phyloP scores from a whole-genome alignment of 1,140 invertebrate genomes.

The Drosophila pectinifera region DNA sequence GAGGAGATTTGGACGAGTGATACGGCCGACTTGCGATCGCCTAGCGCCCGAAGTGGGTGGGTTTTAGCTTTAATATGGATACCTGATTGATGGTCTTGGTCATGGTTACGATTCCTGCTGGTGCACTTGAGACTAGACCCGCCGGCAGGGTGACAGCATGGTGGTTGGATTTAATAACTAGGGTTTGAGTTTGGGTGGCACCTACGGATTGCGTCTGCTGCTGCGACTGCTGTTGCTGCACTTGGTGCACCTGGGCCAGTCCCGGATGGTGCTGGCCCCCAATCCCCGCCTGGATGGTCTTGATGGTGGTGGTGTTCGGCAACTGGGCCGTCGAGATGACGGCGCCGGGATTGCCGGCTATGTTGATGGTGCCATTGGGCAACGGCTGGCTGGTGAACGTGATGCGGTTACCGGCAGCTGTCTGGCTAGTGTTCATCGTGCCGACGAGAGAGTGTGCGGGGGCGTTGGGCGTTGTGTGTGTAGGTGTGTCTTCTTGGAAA shows the following conservation, averaged over 20 bases:
- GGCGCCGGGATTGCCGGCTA: slow-evolving; percentile 67
- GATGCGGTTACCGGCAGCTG: slow-evolving; percentile 83
- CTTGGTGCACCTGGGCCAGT: slow-evolving; percentile 61
- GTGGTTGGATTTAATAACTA: slow-evolving; percentile 85
- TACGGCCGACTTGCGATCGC: slow-evolving; percentile 36
- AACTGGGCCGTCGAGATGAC: slow-evolving; percentile 79
- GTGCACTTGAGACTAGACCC: slow-evolving; percentile 85
- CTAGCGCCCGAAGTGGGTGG: slow-evolving; percentile 42
- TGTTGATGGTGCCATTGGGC: slow-evolving; percentile 87
- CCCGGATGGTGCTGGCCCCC: slow-evolving; percentile 78
- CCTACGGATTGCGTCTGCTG: slow-evolving; percentile 83
- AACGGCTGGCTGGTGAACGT: slow-evolving; percentile 86
- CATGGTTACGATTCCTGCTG: slow-evolving; percentile 85
- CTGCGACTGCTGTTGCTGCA: slow-evolving; percentile 61
- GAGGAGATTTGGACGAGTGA: slow-evolving; percentile 24
- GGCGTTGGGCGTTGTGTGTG: slow-evolving; percentile 16
- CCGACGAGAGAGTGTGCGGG: slow-evolving; percentile 3
- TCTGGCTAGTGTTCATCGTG: slow-evolving; percentile 80
- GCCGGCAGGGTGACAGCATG: slow-evolving; percentile 84
- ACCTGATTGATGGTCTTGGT: slow-evolving; percentile 85
- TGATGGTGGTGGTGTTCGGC: slow-evolving; percentile 85
- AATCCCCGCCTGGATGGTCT: slow-evolving; percentile 85
- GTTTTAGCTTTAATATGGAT: slow-evolving; percentile 68
- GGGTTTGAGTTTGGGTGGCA: slow-evolving; percentile 84
- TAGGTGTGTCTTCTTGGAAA: slow-evolving; percentile 30